phyloP scores from a whole-genome alignment of 2,113 vertebrate genomes.

The Mugil cephalus region DNA sequence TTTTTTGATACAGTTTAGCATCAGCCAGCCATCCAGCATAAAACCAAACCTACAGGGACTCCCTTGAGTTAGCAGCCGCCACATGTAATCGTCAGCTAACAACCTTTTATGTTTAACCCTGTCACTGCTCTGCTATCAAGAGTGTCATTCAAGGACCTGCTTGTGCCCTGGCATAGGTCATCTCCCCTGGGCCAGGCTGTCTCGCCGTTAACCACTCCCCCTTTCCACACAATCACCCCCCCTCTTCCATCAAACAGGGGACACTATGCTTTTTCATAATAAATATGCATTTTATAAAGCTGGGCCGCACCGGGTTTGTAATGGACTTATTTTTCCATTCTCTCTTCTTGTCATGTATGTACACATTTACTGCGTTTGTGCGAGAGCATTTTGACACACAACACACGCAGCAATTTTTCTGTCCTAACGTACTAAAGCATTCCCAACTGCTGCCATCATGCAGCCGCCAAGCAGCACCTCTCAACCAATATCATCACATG shows the following conservation, averaged over 20 bases:
- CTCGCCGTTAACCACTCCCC: constrained; percentile 7
- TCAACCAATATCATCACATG: constrained; percentile 66
- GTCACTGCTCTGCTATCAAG: constrained; percentile 49
- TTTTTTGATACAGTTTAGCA: not conserved
- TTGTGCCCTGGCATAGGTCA: constrained; percentile 41
- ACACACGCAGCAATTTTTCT: constrained; percentile 11
- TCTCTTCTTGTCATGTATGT: not conserved
- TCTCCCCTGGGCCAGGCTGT: constrained; percentile 47
- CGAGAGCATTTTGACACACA: not conserved
- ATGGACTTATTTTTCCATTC: not conserved
- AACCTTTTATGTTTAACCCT: constrained; percentile 68
- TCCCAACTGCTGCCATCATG: constrained; percentile 39
- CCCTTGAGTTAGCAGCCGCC: constrained; percentile 11
- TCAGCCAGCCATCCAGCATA: not conserved
- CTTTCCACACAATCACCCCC: too few relatives aligned
- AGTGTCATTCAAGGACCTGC: constrained; percentile 50
- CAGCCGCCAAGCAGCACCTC: constrained; percentile 50
- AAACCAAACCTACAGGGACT: constrained; percentile 15
- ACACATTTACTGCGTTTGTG: not conserved
- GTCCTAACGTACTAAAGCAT: constrained; percentile 43
- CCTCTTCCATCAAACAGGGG: constrained; percentile 3
- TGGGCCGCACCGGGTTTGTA: not conserved
- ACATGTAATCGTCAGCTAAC: constrained; percentile 56
- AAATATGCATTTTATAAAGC: not conserved
- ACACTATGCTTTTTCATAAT: not conserved